These are phyloP conservation scores for Augiades crinisus DNA, from an alignment of 2,888 invertebrate species.

Conservation along the genomic window DNA sequence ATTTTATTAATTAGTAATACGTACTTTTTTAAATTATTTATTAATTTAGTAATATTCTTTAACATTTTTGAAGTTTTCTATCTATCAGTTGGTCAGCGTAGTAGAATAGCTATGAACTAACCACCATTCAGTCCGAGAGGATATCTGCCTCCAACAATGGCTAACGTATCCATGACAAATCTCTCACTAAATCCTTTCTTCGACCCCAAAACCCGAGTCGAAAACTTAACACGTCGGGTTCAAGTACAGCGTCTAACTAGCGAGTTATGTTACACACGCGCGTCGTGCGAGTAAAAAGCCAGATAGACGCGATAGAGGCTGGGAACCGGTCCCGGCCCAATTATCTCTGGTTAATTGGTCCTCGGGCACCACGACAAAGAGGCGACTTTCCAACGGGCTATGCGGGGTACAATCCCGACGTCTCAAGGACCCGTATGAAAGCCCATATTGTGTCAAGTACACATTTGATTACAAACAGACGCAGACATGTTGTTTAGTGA, in stretches of 20 bases:
- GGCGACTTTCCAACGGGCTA: constrained; percentile 2
- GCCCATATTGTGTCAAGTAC: constrained; percentile 15
- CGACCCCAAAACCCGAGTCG: too few species aligned
- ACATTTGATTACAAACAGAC: constrained; percentile 18
- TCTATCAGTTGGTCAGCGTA: too few species aligned
- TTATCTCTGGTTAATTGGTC: constrained; percentile 59
- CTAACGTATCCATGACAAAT: too few species aligned
- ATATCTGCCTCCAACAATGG: too few species aligned
- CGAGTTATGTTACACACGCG: constrained; percentile 33
- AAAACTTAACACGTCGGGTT: background rate
- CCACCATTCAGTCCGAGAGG: too few species aligned
- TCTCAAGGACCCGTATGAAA: constrained; percentile 21
- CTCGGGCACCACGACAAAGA: constrained; percentile 23
- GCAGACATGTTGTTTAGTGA: too few species aligned
- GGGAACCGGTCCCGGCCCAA: constrained; percentile 59
- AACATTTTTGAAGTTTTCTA: too few species aligned
- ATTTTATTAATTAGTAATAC: too few species aligned
- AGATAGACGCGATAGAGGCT: constrained; percentile 31
- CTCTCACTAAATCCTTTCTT: too few species aligned
- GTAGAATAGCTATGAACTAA: too few species aligned
- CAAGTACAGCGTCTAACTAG: constrained; percentile 17
- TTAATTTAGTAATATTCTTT: too few species aligned
- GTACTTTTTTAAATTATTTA: too few species aligned
- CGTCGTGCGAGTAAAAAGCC: constrained; percentile 34
- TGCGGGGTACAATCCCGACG: background rate